A percentile compares a stretch with the other conserved stretches of the same genome.
Evolutionary conservation across 2,888 invertebrate genomes (phyloP).

Genomic region (Volucella zonaria): DNA sequence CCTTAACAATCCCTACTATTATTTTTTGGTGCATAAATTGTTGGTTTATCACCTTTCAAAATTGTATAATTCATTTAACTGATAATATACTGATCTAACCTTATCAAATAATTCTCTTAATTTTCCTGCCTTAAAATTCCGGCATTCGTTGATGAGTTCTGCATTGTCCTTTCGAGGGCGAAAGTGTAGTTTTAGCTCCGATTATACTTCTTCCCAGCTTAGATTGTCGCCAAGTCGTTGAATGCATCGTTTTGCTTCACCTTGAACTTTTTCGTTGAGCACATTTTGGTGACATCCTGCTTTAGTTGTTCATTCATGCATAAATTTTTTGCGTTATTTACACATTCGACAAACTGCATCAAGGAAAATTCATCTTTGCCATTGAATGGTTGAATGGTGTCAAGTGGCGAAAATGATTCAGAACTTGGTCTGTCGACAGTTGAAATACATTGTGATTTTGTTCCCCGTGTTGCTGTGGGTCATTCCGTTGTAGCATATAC

Average conservation of each 20-base stretch:
- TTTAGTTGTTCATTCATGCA: conserved; percentile 6
- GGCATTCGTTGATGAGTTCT: conserved; percentile 29
- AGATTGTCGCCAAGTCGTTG: neutral
- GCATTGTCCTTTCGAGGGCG: conserved; percentile 31
- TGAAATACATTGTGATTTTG: too few species aligned
- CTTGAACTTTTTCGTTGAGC: neutral
- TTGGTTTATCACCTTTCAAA: neutral
- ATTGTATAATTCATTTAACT: conserved; percentile 5
- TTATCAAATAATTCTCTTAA: conserved; percentile 26
- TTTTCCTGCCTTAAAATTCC: conserved; percentile 12
- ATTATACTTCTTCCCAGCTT: neutral
- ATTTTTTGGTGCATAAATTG: conserved; percentile 11
- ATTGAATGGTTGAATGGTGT: too few species aligned
- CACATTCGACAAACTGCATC: neutral
- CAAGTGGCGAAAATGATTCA: too few species aligned
- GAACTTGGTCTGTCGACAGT: too few species aligned
- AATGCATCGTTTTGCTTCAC: neutral
- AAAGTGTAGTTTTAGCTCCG: conserved; percentile 10
- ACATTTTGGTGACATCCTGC: neutral
- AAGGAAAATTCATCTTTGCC: neutral
- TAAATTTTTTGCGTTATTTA: neutral
- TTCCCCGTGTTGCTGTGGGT: too few species aligned
- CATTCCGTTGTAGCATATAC: too few species aligned
- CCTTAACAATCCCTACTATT: neutral
- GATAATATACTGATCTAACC: neutral